Conservation (phyloP, 1,140 invertebrate species). For the Centruroides sculpturatus region DNA sequence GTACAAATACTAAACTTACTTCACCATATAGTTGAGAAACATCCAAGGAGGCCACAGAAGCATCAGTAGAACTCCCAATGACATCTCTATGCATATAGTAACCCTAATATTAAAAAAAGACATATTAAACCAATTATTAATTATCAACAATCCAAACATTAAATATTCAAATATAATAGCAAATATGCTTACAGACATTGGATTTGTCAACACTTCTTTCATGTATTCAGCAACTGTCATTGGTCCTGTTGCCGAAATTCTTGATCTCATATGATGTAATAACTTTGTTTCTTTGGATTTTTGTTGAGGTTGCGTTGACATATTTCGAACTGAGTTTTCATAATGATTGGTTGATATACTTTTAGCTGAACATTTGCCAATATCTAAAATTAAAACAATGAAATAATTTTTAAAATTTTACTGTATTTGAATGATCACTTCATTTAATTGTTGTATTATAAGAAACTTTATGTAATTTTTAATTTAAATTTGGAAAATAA, state of each 20-base stretch:
- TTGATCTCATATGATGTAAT: conserved; percentile 8
- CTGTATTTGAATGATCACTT: too few species aligned
- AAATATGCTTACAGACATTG: conserved; percentile 34
- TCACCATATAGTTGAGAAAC: conserved; percentile 93
- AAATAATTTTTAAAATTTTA: too few species aligned
- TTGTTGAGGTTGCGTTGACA: background rate
- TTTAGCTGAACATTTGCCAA: too few species aligned
- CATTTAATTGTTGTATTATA: too few species aligned
- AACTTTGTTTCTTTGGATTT: conserved; percentile 16
- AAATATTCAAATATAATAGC: background rate
- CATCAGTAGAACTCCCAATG: conserved; percentile 63
- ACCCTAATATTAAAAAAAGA: conserved; percentile 35
- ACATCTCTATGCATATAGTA: conserved; percentile 79
- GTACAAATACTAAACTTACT: conserved; percentile 30
- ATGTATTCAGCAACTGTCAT: conserved; percentile 90
- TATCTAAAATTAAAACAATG: too few species aligned
- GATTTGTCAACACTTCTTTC: conserved; percentile 78
- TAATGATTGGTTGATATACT: too few species aligned
- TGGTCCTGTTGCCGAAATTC: conserved; percentile 43
- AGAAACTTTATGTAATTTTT: too few species aligned
- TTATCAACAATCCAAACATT: background rate
- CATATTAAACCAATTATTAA: background rate
- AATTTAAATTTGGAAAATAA: too few species aligned
- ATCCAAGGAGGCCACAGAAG: conserved; percentile 93
- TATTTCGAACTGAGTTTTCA: too few species aligned